Evolutionary conservation across 1,140 invertebrate genomes (phyloP).

Genomic region (Temnothorax longispinosus): DNA sequence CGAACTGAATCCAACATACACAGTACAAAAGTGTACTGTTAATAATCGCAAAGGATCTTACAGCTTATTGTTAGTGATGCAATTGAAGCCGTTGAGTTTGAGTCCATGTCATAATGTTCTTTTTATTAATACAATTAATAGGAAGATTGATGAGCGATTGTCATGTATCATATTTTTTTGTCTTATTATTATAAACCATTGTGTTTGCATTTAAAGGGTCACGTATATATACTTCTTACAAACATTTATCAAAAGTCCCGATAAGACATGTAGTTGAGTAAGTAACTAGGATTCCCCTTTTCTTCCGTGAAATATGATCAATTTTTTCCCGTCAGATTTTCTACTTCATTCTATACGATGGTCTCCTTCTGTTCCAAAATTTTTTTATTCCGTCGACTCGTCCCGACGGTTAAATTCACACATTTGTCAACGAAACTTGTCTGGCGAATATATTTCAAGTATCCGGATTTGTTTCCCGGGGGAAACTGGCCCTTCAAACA

Average conservation of each 20-base stretch:
- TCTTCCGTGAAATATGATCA: neutral
- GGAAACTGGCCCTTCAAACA: neutral
- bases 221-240: neutral
- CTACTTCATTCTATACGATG: neutral
- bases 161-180: neutral
- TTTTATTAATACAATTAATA: neutral
- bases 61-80: neutral
- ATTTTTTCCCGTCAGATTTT: neutral
- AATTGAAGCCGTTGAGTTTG: neutral
- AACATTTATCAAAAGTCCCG: neutral
- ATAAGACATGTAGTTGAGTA: neutral
- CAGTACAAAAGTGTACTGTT: neutral
- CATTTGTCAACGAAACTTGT: constrained; percentile 36
- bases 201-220: neutral
- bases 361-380: neutral
- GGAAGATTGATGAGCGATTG: neutral
- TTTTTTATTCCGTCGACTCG: constrained; percentile 5
- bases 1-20: constrained; percentile 10
- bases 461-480: neutral
- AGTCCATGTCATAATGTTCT: neutral
- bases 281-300: neutral
- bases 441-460: neutral
- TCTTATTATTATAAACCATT: neutral
- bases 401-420: neutral
- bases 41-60: neutral